Evolutionary conservation across 2,113 vertebrate species (phyloP).

Genomic region (Desmodus rotundus): DNA sequence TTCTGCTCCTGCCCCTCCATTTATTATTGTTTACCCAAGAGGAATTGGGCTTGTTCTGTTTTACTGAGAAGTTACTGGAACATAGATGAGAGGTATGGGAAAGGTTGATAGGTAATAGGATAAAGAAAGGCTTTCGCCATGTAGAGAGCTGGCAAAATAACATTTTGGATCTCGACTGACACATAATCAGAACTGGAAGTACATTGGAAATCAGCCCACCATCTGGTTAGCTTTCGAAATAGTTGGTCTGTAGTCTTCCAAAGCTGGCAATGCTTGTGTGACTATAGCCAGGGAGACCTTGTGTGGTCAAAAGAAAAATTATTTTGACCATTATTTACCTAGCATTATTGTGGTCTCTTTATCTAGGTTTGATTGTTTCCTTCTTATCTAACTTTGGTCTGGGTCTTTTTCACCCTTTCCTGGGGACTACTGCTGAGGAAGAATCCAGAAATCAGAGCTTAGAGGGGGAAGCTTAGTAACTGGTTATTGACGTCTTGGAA

Average conservation of each 20-base stretch:
- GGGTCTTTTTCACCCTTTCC: background rate
- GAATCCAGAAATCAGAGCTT: background rate
- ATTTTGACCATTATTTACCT: background rate
- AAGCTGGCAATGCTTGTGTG: background rate
- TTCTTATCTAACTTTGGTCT: background rate
- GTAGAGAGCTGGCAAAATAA: background rate
- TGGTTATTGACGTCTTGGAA: background rate
- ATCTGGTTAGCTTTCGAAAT: conserved; percentile 48
- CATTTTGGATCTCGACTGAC: background rate
- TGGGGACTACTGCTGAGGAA: background rate
- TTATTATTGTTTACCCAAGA: conserved; percentile 1
- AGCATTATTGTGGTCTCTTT: background rate
- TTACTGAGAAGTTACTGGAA: conserved; percentile 53
- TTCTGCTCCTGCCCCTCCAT: background rate
- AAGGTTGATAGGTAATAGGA: conserved; percentile 23
- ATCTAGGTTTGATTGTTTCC: background rate
- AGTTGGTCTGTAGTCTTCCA: background rate
- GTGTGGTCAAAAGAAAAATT: background rate
- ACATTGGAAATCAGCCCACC: conserved; percentile 31
- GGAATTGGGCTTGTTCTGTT: background rate
- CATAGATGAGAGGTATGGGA: background rate
- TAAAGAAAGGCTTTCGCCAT: background rate
- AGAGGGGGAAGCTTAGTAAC: background rate
- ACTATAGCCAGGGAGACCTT: background rate
- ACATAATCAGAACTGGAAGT: conserved; percentile 38